These are phyloP conservation scores for Belonocnema kinseyi DNA, from an alignment of 1,140 invertebrate species.

Conservation along the genomic window DNA sequence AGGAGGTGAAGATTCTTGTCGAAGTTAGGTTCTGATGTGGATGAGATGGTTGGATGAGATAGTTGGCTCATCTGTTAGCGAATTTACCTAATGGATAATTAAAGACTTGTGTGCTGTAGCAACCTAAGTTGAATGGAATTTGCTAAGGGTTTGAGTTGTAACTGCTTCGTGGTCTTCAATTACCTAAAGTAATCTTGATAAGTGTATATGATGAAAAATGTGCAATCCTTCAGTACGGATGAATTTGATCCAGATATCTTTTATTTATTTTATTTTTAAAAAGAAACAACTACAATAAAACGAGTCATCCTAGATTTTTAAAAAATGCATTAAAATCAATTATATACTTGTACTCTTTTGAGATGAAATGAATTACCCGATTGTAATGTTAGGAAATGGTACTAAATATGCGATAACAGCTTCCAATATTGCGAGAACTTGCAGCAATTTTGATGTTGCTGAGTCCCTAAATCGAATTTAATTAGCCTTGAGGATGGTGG, in stretches of 20 bases:
- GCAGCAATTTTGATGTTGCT: not conserved
- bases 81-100: constrained; percentile 19
- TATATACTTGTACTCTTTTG: no score
- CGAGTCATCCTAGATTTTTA: no score
- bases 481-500: constrained; percentile 1
- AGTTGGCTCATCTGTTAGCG: not conserved
- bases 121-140: not conserved
- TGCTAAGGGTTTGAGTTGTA: not conserved
- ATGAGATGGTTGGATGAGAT: no score
- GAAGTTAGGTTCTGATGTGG: not conserved
- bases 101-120: not conserved
- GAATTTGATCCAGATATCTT: no score
- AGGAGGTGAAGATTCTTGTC: not conserved
- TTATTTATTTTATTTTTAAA: no score
- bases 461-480: not conserved
- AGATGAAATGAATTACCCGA: no score
- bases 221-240: not conserved
- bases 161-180: not conserved
- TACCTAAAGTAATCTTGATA: not conserved
- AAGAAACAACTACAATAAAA: no score
- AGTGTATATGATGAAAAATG: not conserved
- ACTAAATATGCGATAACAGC: no score
- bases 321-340: no score
- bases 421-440: no score
- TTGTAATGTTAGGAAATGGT: no score